phyloP scores from a whole-genome alignment of 2,113 vertebrate genomes.

The Lasiurus borealis region DNA sequence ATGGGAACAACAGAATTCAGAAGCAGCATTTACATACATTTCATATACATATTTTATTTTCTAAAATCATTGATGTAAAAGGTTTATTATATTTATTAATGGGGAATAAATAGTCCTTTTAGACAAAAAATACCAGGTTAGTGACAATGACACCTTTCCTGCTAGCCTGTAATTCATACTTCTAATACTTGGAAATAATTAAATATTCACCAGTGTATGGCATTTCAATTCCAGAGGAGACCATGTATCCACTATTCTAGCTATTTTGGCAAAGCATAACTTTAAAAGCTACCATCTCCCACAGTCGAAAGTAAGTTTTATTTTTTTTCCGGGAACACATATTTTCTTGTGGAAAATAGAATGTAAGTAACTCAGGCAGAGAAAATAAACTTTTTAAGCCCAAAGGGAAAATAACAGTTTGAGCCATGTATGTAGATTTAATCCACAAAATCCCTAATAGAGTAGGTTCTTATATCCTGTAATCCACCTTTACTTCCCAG shows the following conservation, averaged over 20 bases:
- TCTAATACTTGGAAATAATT: not conserved
- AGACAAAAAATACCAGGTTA: not conserved
- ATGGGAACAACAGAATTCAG: not conserved
- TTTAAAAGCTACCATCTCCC: not conserved
- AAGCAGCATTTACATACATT: not conserved
- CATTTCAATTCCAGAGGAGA: not conserved
- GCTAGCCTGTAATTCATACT: not conserved
- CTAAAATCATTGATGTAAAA: not conserved
- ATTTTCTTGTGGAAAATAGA: not conserved
- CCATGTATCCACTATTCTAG: not conserved
- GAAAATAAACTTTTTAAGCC: slow-evolving; percentile 8
- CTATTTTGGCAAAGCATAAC: not conserved
- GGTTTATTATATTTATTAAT: not conserved
- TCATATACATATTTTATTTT: not conserved
- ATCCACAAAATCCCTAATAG: not conserved
- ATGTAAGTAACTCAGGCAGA: slow-evolving; percentile 38
- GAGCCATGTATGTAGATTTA: not conserved
- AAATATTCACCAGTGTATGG: not conserved
- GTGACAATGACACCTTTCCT: not conserved
- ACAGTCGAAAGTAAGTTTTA: not conserved
- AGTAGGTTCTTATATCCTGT: not conserved
- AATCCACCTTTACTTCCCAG: not conserved
- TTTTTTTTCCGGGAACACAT: not conserved
- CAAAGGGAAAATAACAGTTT: not conserved
- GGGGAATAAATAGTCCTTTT: not conserved